phyloP scores from a whole-genome alignment of 2,113 vertebrate genomes.

The Cyprinus carpio region DNA sequence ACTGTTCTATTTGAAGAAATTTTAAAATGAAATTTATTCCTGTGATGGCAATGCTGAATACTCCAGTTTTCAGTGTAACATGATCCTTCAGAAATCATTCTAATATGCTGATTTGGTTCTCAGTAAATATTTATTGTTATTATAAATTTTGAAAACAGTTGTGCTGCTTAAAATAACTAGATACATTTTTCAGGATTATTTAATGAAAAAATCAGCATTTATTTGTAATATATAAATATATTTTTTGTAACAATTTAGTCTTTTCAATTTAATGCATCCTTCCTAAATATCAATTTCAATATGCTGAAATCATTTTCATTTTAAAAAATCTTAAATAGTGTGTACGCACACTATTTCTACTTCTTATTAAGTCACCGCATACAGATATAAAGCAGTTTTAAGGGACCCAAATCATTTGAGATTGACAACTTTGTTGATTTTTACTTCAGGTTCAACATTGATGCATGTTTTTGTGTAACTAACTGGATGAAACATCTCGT shows the following conservation, averaged over 20 bases:
- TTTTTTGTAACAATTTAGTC: too few species aligned
- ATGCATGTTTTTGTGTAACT: constrained; percentile 6
- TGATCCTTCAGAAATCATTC: neutral
- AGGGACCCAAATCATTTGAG: neutral
- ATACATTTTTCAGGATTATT: too few species aligned
- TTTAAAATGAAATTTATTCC: neutral
- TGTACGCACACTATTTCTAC: too few species aligned
- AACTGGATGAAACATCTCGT: constrained; percentile 16
- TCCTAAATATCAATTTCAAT: too few species aligned
- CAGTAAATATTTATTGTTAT: neutral
- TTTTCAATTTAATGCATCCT: too few species aligned
- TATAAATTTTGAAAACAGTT: neutral
- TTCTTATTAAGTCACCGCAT: neutral
- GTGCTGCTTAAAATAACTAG: too few species aligned
- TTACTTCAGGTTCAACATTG: neutral
- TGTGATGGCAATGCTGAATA: neutral
- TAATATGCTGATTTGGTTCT: neutral
- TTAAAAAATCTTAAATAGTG: too few species aligned
- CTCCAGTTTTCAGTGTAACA: neutral
- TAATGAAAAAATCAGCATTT: too few species aligned
- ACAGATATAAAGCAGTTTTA: neutral
- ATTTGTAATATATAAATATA: too few species aligned
- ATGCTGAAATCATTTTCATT: too few species aligned
- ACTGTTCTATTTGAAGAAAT: too few species aligned
- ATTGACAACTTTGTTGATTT: neutral